A percentile compares a stretch with the other conserved stretches of the same genome.
Conservation (phyloP, 2,797 vertebrate species). For the Echeneis naucrates region DNA sequence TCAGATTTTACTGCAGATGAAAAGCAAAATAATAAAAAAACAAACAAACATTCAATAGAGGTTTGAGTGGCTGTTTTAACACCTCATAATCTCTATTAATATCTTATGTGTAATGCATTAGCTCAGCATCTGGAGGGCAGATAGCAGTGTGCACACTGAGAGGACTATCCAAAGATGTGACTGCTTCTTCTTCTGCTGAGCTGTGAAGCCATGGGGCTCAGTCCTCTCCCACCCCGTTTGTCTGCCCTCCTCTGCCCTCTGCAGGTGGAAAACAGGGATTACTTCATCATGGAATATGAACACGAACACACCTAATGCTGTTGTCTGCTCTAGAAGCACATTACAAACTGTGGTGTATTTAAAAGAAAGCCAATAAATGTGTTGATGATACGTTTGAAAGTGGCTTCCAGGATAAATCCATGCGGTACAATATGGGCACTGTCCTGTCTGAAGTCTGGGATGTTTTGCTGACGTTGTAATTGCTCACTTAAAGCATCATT, state of each 20-base stretch:
- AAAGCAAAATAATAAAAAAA: not conserved
- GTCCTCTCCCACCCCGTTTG: conserved; percentile 40
- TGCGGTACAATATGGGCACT: not conserved
- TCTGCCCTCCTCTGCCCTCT: conserved; percentile 55
- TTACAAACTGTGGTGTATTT: not conserved
- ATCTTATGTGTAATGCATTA: not conserved
- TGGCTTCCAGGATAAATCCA: not conserved
- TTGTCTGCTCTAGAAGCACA: not conserved
- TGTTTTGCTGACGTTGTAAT: conserved; percentile 31
- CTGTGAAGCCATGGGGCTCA: conserved; percentile 33
- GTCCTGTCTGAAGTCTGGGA: not conserved
- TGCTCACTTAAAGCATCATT: conserved; percentile 35
- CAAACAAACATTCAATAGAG: too few species aligned
- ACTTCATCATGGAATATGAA: not conserved
- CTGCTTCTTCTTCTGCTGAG: too few species aligned
- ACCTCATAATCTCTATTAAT: not conserved
- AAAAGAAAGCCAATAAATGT: not conserved
- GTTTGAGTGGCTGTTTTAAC: not conserved
- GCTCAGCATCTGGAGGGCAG: not conserved
- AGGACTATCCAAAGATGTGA: too few species aligned
- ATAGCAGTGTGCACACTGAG: conserved; percentile 11
- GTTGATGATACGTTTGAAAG: not conserved
- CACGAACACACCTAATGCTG: not conserved
- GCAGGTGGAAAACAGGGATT: conserved; percentile 24
- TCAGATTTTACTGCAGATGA: not conserved